These are phyloP conservation scores for Lamellibrachia columna DNA, from an alignment of 2,888 invertebrate genomes.

Conservation along the genomic window DNA sequence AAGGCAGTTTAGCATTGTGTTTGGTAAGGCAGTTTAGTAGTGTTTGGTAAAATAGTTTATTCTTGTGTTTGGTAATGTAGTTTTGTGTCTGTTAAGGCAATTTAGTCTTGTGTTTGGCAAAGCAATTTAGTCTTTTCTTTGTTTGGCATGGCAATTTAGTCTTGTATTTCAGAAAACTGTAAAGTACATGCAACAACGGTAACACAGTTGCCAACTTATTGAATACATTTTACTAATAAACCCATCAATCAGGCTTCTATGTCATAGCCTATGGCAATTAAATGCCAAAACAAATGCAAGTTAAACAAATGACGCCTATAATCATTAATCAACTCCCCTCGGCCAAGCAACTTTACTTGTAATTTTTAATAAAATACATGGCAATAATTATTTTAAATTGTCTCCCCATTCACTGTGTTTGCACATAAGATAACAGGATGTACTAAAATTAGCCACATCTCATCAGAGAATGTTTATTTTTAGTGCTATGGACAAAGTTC, in stretches of 20 bases:
- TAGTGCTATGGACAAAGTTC: neutral
- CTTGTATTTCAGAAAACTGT: neutral
- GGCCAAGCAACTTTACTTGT: no score
- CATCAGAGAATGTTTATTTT: neutral
- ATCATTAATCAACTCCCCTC: no score
- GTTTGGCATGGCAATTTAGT: neutral
- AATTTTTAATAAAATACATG: no score
- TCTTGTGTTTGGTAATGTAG: neutral
- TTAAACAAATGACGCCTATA: no score
- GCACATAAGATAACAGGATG: neutral
- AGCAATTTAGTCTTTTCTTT: neutral
- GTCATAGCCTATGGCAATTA: no score
- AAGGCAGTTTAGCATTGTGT: neutral
- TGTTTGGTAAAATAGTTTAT: neutral
- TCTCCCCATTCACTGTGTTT: neutral
- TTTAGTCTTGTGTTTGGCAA: neutral
- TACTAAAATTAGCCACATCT: neutral
- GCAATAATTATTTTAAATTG: neutral
- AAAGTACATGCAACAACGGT: neutral
- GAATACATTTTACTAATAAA: no score
- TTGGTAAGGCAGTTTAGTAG: neutral
- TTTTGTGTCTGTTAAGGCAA: neutral
- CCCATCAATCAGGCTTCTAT: no score
- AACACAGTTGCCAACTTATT: no score
- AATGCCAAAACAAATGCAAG: no score